Percentiles rank a stretch among this genome's conserved stretches.
Evolutionary conservation across 2,888 invertebrate genomes (phyloP).

Genomic region (Platypus cylindrus): DNA sequence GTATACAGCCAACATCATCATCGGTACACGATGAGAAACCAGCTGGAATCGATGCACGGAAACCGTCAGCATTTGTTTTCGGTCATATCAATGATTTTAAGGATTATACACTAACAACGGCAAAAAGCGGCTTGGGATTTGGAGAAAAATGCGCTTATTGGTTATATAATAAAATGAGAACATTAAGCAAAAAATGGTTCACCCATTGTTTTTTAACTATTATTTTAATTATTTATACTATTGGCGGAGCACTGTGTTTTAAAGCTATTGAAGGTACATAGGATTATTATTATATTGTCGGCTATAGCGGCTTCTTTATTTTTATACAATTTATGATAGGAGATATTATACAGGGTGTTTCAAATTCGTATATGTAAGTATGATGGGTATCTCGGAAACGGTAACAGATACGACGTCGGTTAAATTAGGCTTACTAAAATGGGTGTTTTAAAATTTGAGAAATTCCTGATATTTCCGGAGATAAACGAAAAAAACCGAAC

Average conservation of each 20-base stretch:
- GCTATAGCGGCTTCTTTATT: too few relatives aligned
- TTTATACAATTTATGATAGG: too few relatives aligned
- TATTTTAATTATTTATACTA: constrained; percentile 64
- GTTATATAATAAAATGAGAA: constrained; percentile 64
- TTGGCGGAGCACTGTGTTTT: constrained; percentile 72
- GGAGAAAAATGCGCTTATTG: constrained; percentile 75
- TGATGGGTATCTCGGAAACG: too few relatives aligned
- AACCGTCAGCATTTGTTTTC: constrained; percentile 66
- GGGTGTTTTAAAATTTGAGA: too few relatives aligned
- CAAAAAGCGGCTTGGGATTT: constrained; percentile 67
- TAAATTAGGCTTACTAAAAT: too few relatives aligned
- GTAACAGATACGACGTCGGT: too few relatives aligned
- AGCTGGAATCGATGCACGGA: constrained; percentile 26
- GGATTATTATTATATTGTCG: too few relatives aligned
- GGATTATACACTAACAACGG: constrained; percentile 58
- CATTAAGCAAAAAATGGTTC: constrained; percentile 73
- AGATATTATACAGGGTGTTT: too few relatives aligned
- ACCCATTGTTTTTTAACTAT: constrained; percentile 76
- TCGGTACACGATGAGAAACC: not conserved
- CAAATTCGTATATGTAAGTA: too few relatives aligned
- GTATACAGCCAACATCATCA: too few relatives aligned
- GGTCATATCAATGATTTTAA: constrained; percentile 67
- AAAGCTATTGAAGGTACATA: constrained; percentile 64
- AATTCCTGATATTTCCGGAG: too few relatives aligned
- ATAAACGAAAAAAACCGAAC: too few relatives aligned